phyloP scores from a whole-genome alignment of 2,113 vertebrate genomes.

The Silurus meridionalis region DNA sequence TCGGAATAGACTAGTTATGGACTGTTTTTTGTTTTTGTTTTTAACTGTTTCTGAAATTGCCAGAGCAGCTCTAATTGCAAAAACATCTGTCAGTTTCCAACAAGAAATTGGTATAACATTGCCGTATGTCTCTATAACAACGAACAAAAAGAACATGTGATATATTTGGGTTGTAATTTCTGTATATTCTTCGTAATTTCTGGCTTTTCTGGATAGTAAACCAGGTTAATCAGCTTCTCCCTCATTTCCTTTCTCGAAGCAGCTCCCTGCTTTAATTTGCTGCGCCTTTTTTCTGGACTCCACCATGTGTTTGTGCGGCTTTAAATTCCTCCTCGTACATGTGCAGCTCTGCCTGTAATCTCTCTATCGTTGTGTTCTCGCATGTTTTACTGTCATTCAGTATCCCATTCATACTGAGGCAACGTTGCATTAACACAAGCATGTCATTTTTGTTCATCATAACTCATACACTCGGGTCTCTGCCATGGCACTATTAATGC shows the following conservation, averaged over 20 bases:
- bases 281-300: slow-evolving; percentile 24
- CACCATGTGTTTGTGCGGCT: slow-evolving; percentile 26
- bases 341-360: slow-evolving; percentile 1
- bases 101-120: background rate
- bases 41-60: background rate
- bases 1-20: too few relatives aligned
- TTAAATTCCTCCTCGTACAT: slow-evolving; percentile 25
- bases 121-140: background rate
- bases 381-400: slow-evolving; percentile 5
- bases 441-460: slow-evolving; percentile 21
- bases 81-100: background rate
- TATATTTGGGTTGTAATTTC: background rate
- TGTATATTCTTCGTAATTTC: background rate
- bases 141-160: background rate
- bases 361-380: background rate
- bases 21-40: background rate
- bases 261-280: background rate
- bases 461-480: background rate
- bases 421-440: background rate
- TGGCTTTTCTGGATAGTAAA: background rate
- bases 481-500: slow-evolving; percentile 7
- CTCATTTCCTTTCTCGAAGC: background rate
- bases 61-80: background rate
- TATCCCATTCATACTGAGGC: background rate
- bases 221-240: background rate